These are phyloP conservation scores for Apocheima hispidaria DNA, from an alignment of 2,888 invertebrate genomes.

Conservation along the genomic window DNA sequence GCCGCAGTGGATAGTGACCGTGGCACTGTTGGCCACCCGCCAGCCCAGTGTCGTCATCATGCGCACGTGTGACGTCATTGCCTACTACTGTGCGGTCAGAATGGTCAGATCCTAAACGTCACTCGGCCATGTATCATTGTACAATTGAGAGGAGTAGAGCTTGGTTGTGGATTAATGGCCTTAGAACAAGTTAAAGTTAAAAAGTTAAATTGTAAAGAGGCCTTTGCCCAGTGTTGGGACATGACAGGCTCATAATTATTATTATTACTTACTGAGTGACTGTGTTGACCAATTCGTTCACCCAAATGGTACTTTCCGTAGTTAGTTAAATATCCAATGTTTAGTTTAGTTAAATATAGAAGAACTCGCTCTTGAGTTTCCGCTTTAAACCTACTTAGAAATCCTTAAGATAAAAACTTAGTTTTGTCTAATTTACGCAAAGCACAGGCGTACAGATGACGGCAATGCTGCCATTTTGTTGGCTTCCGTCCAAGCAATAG, in stretches of 20 bases:
- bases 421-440: constrained; percentile 2
- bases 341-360: too few species aligned
- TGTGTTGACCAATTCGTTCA: too few species aligned
- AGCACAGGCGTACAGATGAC: constrained; percentile 14
- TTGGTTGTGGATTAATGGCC: neutral
- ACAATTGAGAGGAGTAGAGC: neutral
- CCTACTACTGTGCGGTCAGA: constrained; percentile 1
- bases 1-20: constrained; percentile 45
- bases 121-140: neutral
- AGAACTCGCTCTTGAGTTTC: too few species aligned
- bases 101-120: neutral
- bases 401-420: too few species aligned
- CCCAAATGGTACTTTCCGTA: too few species aligned
- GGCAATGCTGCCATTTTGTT: constrained; percentile 19
- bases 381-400: too few species aligned
- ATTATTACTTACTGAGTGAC: too few species aligned
- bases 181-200: too few species aligned
- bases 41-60: constrained; percentile 53
- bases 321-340: too few species aligned
- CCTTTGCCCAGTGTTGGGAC: too few species aligned
- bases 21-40: constrained; percentile 54
- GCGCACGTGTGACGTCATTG: constrained; percentile 46
- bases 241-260: too few species aligned
- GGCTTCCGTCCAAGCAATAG: constrained; percentile 21
- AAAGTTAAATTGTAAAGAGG: too few species aligned